These are phyloP conservation scores for Halictus ligatus DNA, from an alignment of 2,888 invertebrate species.

Conservation along the genomic window DNA sequence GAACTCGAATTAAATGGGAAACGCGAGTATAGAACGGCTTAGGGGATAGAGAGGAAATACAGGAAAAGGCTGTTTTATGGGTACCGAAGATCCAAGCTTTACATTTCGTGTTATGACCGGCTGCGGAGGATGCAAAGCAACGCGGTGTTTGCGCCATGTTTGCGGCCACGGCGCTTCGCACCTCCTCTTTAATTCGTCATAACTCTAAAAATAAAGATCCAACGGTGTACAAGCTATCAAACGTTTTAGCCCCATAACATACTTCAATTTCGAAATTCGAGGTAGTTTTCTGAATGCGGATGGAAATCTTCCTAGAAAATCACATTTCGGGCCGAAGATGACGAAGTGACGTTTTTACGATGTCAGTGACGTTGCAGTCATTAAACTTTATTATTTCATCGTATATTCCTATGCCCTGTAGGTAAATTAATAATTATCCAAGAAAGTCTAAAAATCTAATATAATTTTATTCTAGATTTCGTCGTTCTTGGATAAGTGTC, in stretches of 20 bases:
- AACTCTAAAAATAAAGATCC: constrained; percentile 15
- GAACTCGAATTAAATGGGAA: neutral
- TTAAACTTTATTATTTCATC: no score
- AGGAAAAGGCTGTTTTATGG: constrained; percentile 4
- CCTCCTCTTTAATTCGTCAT: constrained; percentile 12
- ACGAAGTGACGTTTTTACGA: no score
- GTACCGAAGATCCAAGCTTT: constrained; percentile 9
- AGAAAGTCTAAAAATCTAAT: no score
- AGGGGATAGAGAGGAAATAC: neutral
- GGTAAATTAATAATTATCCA: no score
- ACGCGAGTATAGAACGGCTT: neutral
- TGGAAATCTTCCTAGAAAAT: neutral
- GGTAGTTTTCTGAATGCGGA: neutral
- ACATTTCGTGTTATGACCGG: constrained; percentile 11
- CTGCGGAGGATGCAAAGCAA: neutral
- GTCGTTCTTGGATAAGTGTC: no score
- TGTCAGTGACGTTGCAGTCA: no score
- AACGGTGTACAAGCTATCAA: neutral
- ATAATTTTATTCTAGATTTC: no score
- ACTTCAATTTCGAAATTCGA: neutral
- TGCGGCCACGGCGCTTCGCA: constrained; percentile 1
- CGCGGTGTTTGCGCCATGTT: constrained; percentile 6
- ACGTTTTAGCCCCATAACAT: neutral
- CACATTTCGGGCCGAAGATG: neutral
- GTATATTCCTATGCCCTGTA: no score